Evolutionary conservation across 2,797 vertebrate genomes (phyloP).

Genomic region (Cossypha niveicapilla): DNA sequence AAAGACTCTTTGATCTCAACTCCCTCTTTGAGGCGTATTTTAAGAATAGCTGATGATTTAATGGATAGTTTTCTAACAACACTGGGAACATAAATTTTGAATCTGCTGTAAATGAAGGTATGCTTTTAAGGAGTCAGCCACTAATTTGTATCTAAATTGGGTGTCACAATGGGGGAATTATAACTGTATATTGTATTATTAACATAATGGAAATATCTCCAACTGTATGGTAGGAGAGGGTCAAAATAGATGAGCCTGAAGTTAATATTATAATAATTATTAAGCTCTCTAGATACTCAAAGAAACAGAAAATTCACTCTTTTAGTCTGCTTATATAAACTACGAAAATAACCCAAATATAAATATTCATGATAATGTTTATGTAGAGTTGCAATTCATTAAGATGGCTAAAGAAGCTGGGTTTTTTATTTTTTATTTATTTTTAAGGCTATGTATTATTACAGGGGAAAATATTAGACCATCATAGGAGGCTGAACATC

Average conservation of each 20-base stretch:
- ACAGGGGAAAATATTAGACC: background rate
- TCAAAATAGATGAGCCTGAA: background rate
- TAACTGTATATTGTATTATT: background rate
- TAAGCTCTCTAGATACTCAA: background rate
- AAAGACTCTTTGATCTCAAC: fast-evolving
- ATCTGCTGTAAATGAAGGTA: background rate
- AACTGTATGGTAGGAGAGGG: background rate
- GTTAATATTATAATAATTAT: background rate
- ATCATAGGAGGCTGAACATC: background rate
- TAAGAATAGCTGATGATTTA: background rate
- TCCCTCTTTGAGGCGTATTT: background rate
- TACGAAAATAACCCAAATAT: background rate
- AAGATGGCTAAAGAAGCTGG: background rate
- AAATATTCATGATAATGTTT: background rate
- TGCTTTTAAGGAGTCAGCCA: background rate
- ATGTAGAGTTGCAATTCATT: background rate
- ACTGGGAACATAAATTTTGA: background rate
- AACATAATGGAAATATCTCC: background rate
- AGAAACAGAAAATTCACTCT: background rate
- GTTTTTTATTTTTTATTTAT: background rate
- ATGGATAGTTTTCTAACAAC: background rate
- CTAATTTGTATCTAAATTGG: background rate
- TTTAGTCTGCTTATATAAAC: background rate
- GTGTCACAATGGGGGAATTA: background rate
- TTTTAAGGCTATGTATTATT: background rate